phyloP scores from a whole-genome alignment of 2,797 vertebrate species.

The Naso thynnoides region DNA sequence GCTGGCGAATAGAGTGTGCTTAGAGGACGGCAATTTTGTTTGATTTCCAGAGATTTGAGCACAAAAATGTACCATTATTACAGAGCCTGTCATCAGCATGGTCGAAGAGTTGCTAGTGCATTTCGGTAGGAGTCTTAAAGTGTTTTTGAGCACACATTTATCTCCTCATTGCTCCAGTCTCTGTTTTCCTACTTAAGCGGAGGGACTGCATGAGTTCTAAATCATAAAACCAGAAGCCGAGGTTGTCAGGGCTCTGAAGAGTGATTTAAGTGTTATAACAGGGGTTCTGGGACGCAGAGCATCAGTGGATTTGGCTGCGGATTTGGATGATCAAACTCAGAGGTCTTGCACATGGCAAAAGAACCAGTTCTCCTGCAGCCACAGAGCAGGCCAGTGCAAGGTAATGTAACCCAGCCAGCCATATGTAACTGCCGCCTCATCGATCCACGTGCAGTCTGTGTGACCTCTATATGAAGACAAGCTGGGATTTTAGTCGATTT shows the following conservation, averaged over 20 bases:
- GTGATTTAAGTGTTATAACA: constrained; percentile 76
- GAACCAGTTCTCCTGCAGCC: constrained; percentile 55
- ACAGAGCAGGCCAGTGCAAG: constrained; percentile 67
- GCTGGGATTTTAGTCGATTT: constrained; percentile 29
- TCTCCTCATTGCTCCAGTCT: constrained; percentile 62
- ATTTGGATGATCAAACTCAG: constrained; percentile 66
- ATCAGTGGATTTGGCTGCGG: constrained; percentile 65
- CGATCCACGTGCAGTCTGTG: constrained; percentile 61
- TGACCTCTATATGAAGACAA: constrained; percentile 61
- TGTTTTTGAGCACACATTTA: constrained; percentile 57
- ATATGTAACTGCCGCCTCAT: constrained; percentile 57
- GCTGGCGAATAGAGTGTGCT: constrained; percentile 62
- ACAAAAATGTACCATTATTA: constrained; percentile 62
- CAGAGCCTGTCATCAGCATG: constrained; percentile 57
- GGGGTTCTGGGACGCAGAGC: constrained; percentile 59
- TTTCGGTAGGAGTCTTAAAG: constrained; percentile 52
- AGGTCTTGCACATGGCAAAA: constrained; percentile 55
- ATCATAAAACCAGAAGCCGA: constrained; percentile 74
- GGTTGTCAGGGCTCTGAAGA: constrained; percentile 47
- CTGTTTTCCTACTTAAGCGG: constrained; percentile 73
- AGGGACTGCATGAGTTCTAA: constrained; percentile 57
- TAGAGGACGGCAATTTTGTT: constrained; percentile 65
- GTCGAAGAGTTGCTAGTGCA: constrained; percentile 45
- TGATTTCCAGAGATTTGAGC: constrained; percentile 69
- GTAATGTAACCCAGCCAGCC: constrained; percentile 63